Conservation (phyloP, 92 coral and sea anemone genomes). For the Parazoanthus swiftii region DNA sequence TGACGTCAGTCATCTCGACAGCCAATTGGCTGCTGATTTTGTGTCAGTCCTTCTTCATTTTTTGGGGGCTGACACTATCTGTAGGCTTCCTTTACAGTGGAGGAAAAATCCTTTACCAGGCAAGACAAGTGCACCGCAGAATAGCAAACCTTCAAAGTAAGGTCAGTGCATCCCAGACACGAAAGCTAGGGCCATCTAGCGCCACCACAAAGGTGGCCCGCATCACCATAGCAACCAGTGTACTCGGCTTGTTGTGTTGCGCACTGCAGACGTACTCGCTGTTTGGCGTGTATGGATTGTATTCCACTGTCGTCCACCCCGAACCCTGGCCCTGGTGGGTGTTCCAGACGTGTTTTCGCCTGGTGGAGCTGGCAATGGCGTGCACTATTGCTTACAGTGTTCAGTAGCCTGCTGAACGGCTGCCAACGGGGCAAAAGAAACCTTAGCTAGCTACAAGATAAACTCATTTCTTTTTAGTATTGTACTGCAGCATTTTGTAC, state of each 20-base stretch:
- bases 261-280: conserved; percentile 68
- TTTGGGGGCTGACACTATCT: conserved; percentile 75
- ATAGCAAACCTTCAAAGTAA: conserved; percentile 32
- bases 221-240: conserved; percentile 63
- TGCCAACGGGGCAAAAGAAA: no score
- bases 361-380: conserved; percentile 65
- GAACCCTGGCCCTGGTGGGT: conserved; percentile 87
- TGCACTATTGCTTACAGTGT: conserved; percentile 71
- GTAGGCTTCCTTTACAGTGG: conserved; percentile 88
- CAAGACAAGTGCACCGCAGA: conserved; percentile 34
- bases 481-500: background rate
- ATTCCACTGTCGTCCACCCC: conserved; percentile 49
- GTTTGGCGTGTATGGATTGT: conserved; percentile 60
- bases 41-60: conserved; percentile 83
- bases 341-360: conserved; percentile 62
- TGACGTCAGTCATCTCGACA: conserved; percentile 51
- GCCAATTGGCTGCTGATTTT: conserved; percentile 67
- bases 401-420: conserved; percentile 46
- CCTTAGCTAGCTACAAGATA: no score
- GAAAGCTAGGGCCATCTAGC: background rate
- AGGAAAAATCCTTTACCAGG: conserved; percentile 46
- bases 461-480: no score
- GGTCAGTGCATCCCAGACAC: background rate
- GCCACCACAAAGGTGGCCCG: conserved; percentile 67
- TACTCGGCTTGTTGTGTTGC: conserved; percentile 72